Base-by-base conservation (phyloP, 2,797 vertebrate genomes). In the Pseudochirops cupreus region DNA sequence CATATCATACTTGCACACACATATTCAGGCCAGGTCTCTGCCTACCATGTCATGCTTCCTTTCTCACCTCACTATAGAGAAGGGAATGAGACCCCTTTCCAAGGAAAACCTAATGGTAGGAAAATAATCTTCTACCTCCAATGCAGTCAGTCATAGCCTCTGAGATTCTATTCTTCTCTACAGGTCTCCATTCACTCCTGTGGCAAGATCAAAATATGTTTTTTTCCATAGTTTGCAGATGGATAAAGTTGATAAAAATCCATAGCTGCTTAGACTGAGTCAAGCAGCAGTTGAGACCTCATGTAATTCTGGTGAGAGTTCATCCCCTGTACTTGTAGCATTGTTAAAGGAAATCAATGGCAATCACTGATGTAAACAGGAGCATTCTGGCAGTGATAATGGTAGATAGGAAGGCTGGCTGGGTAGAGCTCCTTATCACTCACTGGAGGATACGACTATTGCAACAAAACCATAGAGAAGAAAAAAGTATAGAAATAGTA, bases 211-310 rank as follows among this genome's bases (percentile, higher is more conserved):
- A 29, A 89, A 26, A 31, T 31, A 11, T 21, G 54, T 55, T 56
- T 62, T 56, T 95, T 92, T 56, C 91, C 89, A 58, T 29, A 5
- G 56, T 59, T 94, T 56, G 82, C 92, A 92, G 91, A 21, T 89
- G 53, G 58, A 67, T 39, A 87, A 59, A 24, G 67, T 46, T 12
- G 91, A 92, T 56, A 50, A 56, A 31, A 46, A 46, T 91, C 91
- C 4, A 31, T 0, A 46, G 18, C 52, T 91, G 7, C 52, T 91
- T 56, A 82, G 26, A 24, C 54, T 16, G 92, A 55, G 50, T 57
- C 74, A 87, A 13, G 10, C 91, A 28, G 33, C 13, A 29, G 90
- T 24, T 33, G 55, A 39, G 56, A 91, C 87, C 62, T 50, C 56
- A 18, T 58, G 91, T 67, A 11, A n/a, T 28, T 16, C 59, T 53